phyloP scores from a whole-genome alignment of 2,888 invertebrate genomes.

The Cosmia pyralina region DNA sequence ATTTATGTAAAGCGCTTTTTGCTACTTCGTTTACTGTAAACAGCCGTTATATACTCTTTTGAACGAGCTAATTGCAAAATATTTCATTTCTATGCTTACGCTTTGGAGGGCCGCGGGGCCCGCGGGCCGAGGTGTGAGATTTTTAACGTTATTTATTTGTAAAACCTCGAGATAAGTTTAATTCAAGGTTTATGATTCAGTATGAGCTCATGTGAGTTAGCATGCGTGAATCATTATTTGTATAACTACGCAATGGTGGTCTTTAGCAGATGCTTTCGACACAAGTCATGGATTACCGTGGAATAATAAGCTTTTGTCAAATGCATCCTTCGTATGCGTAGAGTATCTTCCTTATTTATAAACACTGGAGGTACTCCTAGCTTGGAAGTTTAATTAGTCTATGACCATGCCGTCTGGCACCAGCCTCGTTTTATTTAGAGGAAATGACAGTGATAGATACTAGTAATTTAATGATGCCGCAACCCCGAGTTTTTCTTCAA shows the following conservation, averaged over 20 bases:
- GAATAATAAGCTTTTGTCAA: constrained; percentile 33
- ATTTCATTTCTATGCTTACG: constrained; percentile 49
- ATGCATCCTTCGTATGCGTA: background rate
- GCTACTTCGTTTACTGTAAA: constrained; percentile 62
- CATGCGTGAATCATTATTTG: constrained; percentile 65
- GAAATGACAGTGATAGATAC: constrained; percentile 24
- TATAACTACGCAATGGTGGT: constrained; percentile 51
- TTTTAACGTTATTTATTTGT: constrained; percentile 35
- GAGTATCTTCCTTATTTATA: constrained; percentile 24
- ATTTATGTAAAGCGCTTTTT: constrained; percentile 75
- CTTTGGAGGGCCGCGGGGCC: constrained; percentile 25
- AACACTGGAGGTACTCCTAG: background rate
- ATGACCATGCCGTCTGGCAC: background rate
- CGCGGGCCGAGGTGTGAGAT: constrained; percentile 37
- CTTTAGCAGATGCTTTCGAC: constrained; percentile 39
- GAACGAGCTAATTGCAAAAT: constrained; percentile 58
- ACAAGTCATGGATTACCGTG: constrained; percentile 29
- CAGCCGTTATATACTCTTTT: constrained; percentile 44
- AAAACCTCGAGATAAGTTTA: constrained; percentile 59
- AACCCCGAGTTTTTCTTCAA: constrained; percentile 26
- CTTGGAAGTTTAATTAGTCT: constrained; percentile 1
- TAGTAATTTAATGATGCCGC: constrained; percentile 25
- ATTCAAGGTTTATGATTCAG: constrained; percentile 68
- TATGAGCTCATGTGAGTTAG: constrained; percentile 67
- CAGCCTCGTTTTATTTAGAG: constrained; percentile 25